Evolutionary conservation across 2,113 vertebrate species (phyloP).

Genomic region (Myiopsitta monachus): DNA sequence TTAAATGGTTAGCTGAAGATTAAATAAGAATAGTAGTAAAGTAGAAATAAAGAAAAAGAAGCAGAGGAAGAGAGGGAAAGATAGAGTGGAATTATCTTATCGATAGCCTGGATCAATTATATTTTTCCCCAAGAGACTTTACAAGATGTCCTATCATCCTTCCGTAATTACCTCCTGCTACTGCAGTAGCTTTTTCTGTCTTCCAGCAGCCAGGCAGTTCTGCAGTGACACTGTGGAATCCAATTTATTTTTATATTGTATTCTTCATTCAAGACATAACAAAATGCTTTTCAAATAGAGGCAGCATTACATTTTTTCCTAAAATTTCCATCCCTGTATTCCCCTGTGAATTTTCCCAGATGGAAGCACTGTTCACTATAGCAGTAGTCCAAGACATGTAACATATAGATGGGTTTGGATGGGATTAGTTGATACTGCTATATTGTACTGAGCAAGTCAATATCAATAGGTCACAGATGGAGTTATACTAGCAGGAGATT

Average conservation of each 20-base stretch:
- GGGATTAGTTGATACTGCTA: background rate
- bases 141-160: background rate
- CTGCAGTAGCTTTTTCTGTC: background rate
- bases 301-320: background rate
- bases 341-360: background rate
- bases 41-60: background rate
- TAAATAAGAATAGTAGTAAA: constrained; percentile 21
- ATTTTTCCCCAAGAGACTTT: background rate
- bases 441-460: background rate
- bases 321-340: background rate
- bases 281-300: background rate
- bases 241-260: background rate
- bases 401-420: background rate
- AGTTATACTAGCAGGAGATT: background rate
- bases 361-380: background rate
- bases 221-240: background rate
- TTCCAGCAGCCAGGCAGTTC: background rate
- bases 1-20: constrained; percentile 32
- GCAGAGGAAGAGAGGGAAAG: background rate
- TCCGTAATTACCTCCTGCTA: constrained; percentile 10
- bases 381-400: background rate
- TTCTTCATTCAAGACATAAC: background rate
- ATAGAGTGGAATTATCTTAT: background rate
- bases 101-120: background rate
- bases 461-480: background rate